Conservation (phyloP, 2,797 vertebrate species). For the Picus viridis region DNA sequence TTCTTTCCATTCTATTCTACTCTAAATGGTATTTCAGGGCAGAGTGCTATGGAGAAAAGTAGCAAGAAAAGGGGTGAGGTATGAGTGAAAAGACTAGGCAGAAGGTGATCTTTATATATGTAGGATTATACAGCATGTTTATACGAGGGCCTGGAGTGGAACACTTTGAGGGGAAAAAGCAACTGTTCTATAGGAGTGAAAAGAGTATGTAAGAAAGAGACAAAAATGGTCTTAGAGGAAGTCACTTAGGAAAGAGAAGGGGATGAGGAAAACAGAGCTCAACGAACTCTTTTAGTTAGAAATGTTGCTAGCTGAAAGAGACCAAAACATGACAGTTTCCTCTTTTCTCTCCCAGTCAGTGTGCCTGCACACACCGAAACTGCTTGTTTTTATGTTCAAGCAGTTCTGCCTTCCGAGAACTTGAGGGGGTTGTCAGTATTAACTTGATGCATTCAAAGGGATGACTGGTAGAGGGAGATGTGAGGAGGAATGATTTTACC, state of each 20-base stretch:
- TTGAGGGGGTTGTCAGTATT: neutral
- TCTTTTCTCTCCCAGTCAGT: neutral
- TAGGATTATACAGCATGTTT: neutral
- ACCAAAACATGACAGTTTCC: neutral
- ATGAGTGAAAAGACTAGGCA: rapidly evolving
- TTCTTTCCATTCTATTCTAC: too few relatives aligned
- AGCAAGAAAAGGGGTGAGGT: neutral
- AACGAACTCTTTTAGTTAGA: neutral
- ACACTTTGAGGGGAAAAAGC: neutral
- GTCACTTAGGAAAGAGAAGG: neutral
- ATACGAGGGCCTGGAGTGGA: neutral
- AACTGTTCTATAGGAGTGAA: neutral
- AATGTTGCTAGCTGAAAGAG: neutral
- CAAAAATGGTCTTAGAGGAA: neutral
- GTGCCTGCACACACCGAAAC: neutral
- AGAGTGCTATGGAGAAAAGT: neutral
- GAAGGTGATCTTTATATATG: neutral
- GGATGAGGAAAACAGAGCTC: neutral
- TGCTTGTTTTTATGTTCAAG: neutral
- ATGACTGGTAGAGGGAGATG: neutral
- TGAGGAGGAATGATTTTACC: neutral
- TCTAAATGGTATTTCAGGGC: neutral
- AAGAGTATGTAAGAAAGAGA: neutral
- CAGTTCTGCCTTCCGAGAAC: neutral
- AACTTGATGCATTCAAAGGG: neutral